Evolutionary conservation across 2,797 vertebrate genomes (phyloP), one percentile per base, ranked within the genome.

Genomic region (Coranthus polyacanthus): DNA sequence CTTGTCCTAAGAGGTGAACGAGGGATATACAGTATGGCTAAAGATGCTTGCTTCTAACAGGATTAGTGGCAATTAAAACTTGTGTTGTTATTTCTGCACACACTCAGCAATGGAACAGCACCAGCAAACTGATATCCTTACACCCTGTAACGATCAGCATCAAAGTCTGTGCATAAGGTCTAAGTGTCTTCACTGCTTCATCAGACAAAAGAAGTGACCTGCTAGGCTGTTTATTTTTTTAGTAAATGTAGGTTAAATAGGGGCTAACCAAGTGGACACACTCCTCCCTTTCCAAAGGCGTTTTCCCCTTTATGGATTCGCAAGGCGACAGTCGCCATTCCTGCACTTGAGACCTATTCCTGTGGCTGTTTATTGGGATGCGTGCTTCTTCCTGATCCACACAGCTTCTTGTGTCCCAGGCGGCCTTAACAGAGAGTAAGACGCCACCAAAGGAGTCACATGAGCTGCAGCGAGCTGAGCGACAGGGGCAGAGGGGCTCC

Each of bases 281-380:
- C 37, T 32, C 66, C 41, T 64, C 45, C 38, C 6, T 21, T 43
- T 44, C 38, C 41, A 5, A 4, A 57, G 52, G 55, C 17, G 12
- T 38, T 43, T 53, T 44, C 55, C 64, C 16, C 22, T 52, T 44
- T 12, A 2, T 34, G 68, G 50, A 37, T 26, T 60, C 21, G 22
- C 29, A n/a, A 66, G 46, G 41, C 42, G 69, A 50, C 45, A n/a
- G 24, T 24, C 42, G 1, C 1, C 8, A 5, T 16, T 26, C 46
- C 53, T 29, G 18, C 18, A 36, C 50, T 44, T 12, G 15, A 38
- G 36, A 49, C 80, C 87, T 92, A 89, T 93, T 93, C 88, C 68
- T 57, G 85, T 89, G 69, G 44, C 79, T 91, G 90, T 93, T 94
- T 91, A 91, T 92, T 83, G 69, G 66, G 75, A 79, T 68, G 42